Evolutionary conservation across 2,113 vertebrate genomes (phyloP).

Genomic region (Zosterops japonicus): DNA sequence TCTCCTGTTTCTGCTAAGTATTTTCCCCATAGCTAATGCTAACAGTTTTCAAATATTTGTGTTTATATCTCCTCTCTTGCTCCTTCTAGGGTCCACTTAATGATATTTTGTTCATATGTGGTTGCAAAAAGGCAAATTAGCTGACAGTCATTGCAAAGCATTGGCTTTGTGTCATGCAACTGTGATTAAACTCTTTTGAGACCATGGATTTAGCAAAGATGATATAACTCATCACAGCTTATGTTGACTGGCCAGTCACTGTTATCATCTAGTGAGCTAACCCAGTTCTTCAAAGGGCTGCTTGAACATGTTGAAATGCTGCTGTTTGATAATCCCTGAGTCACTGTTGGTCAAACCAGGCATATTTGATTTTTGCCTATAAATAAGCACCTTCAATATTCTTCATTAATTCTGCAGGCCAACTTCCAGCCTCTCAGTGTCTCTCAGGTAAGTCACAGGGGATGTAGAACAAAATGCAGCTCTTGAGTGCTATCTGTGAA

Average conservation of each 20-base stretch:
- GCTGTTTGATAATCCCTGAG: not conserved
- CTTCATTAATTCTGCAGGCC: not conserved
- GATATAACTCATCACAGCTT: not conserved
- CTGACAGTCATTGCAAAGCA: not conserved
- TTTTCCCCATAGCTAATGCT: not conserved
- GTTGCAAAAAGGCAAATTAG: not conserved
- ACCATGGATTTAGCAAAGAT: not conserved
- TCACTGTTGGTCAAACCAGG: not conserved
- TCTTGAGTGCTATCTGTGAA: not conserved
- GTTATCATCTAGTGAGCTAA: not conserved
- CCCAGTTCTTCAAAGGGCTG: not conserved
- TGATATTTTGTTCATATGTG: not conserved
- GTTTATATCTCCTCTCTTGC: not conserved
- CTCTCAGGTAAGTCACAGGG: not conserved
- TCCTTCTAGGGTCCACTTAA: not conserved
- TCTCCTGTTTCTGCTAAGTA: not conserved
- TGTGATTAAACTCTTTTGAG: constrained; percentile 22
- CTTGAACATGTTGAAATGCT: not conserved
- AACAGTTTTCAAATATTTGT: not conserved
- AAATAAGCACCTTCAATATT: not conserved
- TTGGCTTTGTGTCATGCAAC: not conserved
- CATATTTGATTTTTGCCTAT: not conserved
- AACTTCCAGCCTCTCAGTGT: not conserved
- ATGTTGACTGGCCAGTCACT: not conserved
- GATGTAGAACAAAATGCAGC: not conserved